Percentiles rank a stretch among this genome's conserved stretches.
Evolutionary conservation across 2,888 invertebrate genomes (phyloP).

Genomic region (Lysandra bellargus): DNA sequence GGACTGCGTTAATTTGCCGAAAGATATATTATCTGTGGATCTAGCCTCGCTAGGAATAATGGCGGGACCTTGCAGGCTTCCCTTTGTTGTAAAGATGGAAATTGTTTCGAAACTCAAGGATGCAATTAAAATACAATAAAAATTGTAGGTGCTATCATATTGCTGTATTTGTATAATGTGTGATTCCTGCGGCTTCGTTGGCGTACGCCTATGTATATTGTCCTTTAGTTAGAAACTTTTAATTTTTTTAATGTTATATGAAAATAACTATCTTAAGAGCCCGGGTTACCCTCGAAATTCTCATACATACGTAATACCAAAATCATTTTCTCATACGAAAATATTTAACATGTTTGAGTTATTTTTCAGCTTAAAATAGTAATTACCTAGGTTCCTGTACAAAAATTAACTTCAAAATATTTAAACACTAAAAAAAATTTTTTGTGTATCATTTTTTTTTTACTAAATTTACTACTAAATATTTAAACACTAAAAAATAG

Average conservation of each 20-base stretch:
- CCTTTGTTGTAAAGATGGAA: conserved; percentile 31
- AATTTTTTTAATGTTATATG: background rate
- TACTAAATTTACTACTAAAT: no score
- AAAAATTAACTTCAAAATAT: no score
- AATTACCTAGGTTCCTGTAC: no score
- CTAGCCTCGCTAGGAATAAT: conserved; percentile 41
- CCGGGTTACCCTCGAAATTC: no score
- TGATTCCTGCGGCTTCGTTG: background rate
- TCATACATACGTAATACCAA: no score
- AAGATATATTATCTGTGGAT: conserved; percentile 35
- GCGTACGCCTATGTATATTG: background rate
- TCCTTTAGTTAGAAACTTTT: background rate
- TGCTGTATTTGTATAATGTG: background rate
- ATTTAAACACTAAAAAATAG: no score
- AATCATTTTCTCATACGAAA: no score
- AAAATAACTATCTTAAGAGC: no score
- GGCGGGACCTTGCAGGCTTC: conserved; percentile 37
- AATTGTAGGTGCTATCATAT: conserved; percentile 26
- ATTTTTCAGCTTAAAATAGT: no score
- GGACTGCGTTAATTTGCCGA: conserved; percentile 25
- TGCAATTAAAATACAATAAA: conserved; percentile 34
- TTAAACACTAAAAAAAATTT: no score
- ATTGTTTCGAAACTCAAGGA: conserved; percentile 37
- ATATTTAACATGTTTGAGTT: no score
- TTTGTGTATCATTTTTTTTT: no score